Conservation (phyloP, 2,888 invertebrate species). For the Xestia sexstrigata region DNA sequence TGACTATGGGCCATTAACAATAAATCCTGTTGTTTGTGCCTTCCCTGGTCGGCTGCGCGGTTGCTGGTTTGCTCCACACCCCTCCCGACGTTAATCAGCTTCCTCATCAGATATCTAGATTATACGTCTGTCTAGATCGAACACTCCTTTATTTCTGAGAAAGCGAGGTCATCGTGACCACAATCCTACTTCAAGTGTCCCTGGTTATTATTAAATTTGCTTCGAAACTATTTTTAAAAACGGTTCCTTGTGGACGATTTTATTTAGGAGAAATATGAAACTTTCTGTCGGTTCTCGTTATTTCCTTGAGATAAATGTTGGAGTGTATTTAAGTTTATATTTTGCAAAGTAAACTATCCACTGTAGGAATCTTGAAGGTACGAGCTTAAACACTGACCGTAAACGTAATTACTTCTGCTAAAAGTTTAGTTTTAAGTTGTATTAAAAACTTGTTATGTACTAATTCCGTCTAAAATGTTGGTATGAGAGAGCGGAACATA, state of each 20-base stretch:
- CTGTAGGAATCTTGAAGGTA: slow-evolving; percentile 13
- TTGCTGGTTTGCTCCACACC: slow-evolving; percentile 70
- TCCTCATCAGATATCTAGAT: slow-evolving; percentile 81
- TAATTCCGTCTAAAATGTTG: slow-evolving; percentile 63
- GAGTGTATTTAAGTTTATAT: slow-evolving; percentile 35
- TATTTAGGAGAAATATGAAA: slow-evolving; percentile 67
- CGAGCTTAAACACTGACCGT: slow-evolving; percentile 6
- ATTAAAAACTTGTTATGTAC: slow-evolving; percentile 53
- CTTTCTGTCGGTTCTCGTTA: slow-evolving; percentile 51
- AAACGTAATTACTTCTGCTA: slow-evolving; percentile 26
- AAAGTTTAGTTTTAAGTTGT: slow-evolving; percentile 42
- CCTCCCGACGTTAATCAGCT: slow-evolving; percentile 86
- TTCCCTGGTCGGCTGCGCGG: slow-evolving; percentile 58
- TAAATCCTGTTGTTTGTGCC: slow-evolving; percentile 86
- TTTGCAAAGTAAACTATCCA: slow-evolving; percentile 21
- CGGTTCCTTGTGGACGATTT: slow-evolving; percentile 57
- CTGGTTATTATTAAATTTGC: slow-evolving; percentile 78
- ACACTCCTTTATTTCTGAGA: slow-evolving; percentile 75
- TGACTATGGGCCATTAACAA: slow-evolving; percentile 84
- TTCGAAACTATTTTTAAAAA: slow-evolving; percentile 71
- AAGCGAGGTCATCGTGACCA: slow-evolving; percentile 76
- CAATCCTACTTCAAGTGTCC: slow-evolving; percentile 74
- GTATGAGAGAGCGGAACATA: slow-evolving; percentile 68
- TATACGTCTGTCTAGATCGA: slow-evolving; percentile 77
- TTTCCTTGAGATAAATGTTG: slow-evolving; percentile 38